phyloP scores from a whole-genome alignment of 2,113 vertebrate species.

The Circaetus gallicus region DNA sequence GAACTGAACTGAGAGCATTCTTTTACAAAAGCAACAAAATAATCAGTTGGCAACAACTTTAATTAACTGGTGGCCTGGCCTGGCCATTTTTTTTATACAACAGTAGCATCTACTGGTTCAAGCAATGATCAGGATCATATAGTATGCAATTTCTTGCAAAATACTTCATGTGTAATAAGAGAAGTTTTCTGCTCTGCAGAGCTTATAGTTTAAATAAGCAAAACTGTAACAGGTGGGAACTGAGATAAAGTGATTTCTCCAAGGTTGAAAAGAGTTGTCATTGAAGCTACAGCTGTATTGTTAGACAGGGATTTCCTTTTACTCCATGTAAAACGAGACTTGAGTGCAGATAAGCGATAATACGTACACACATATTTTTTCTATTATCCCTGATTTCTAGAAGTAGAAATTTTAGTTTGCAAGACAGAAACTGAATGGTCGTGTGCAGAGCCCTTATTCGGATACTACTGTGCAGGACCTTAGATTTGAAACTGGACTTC shows the following conservation, averaged over 20 bases:
- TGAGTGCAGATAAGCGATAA: not conserved
- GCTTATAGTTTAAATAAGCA: not conserved
- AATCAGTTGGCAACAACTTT: not conserved
- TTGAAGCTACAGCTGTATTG: not conserved
- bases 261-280: not conserved
- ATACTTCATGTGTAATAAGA: not conserved
- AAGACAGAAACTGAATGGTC: not conserved
- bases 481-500: not conserved
- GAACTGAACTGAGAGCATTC: not conserved
- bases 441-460: not conserved
- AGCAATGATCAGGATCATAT: not conserved
- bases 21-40: not conserved
- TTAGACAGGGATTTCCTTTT: not conserved
- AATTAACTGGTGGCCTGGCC: not conserved
- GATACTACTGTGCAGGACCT: not conserved
- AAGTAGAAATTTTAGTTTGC: not conserved
- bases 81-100: not conserved
- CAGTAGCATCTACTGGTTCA: not conserved
- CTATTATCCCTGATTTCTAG: not conserved
- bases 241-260: not conserved
- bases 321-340: not conserved
- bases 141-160: not conserved
- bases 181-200: not conserved
- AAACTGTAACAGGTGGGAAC: not conserved
- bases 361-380: not conserved